A percentile compares a stretch with the other conserved stretches of the same genome.
These are phyloP conservation scores for Andricus curvator DNA, from an alignment of 2,888 invertebrate species.

Conservation along the genomic window DNA sequence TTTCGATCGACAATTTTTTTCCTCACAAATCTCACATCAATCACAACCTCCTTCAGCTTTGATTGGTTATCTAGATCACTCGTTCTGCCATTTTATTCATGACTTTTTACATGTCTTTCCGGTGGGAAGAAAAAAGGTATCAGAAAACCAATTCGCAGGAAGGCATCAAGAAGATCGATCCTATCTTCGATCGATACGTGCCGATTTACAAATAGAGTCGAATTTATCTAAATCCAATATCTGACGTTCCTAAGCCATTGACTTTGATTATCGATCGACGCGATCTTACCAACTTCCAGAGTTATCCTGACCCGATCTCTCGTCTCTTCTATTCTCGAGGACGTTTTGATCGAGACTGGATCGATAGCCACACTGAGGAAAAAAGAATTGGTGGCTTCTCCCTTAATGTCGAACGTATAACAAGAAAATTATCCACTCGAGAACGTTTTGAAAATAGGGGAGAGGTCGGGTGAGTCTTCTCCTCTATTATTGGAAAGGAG, in stretches of 20 bases:
- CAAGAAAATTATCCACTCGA: conserved; percentile 78
- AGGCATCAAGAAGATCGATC: conserved; percentile 44
- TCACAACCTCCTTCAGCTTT: conserved; percentile 48
- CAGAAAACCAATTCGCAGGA: neutral
- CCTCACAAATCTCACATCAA: conserved; percentile 38
- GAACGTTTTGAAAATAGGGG: conserved; percentile 53
- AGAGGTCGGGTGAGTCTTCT: conserved; percentile 45
- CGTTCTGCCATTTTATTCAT: neutral
- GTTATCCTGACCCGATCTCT: conserved; percentile 61
- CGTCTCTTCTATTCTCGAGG: conserved; percentile 48
- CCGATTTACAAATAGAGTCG: conserved; percentile 63
- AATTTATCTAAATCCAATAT: conserved; percentile 75
- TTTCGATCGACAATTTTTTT: neutral
- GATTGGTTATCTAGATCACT: conserved; percentile 35
- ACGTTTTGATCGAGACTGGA: conserved; percentile 29
- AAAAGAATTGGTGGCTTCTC: conserved; percentile 51
- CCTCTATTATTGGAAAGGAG: conserved; percentile 47
- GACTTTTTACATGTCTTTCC: conserved; percentile 17
- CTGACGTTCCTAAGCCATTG: conserved; percentile 67
- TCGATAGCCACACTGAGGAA: conserved; percentile 42
- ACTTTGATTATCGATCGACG: conserved; percentile 60
- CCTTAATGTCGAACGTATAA: conserved; percentile 74
- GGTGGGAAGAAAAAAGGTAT: conserved; percentile 7
- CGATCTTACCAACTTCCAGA: conserved; percentile 31
- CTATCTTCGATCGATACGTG: conserved; percentile 46